Percentiles rank a stretch among this genome's conserved stretches.
These are phyloP conservation scores for Matsumyia berberina DNA, from an alignment of 2,888 invertebrate species.

Conservation along the genomic window DNA sequence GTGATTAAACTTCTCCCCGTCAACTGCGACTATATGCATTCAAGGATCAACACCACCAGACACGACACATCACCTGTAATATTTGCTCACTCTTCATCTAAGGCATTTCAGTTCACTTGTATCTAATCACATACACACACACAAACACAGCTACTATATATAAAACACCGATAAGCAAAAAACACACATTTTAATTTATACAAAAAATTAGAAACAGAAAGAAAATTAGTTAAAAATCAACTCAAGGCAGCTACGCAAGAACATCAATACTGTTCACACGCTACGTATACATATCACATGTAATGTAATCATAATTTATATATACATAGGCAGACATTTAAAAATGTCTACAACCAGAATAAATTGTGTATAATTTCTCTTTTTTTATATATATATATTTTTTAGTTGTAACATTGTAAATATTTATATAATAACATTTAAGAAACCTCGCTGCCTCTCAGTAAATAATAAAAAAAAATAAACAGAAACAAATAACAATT, in stretches of 20 bases:
- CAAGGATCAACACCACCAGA: constrained; percentile 13
- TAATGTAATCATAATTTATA: constrained; percentile 56
- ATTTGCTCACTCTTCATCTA: constrained; percentile 50
- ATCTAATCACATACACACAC: constrained; percentile 45
- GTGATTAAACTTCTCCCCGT: background rate
- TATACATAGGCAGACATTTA: too few species aligned
- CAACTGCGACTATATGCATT: constrained; percentile 12
- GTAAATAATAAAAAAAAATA: constrained; percentile 78
- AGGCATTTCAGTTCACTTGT: constrained; percentile 38
- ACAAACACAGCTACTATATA: constrained; percentile 10
- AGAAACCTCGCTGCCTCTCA: constrained; percentile 84
- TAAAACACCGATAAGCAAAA: constrained; percentile 21
- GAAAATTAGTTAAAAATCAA: constrained; percentile 16
- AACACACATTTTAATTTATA: constrained; percentile 50
- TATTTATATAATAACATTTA: constrained; percentile 73
- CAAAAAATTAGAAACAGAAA: too few species aligned
- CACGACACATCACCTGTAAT: constrained; percentile 42
- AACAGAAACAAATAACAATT: constrained; percentile 46
- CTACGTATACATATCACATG: constrained; percentile 63
- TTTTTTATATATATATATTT: constrained; percentile 43
- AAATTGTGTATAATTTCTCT: constrained; percentile 72
- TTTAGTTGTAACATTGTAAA: constrained; percentile 65
- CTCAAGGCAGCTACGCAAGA: constrained; percentile 8
- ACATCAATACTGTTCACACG: constrained; percentile 29
- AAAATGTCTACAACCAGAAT: constrained; percentile 46